Evolutionary conservation across 2,888 invertebrate genomes (phyloP).

Genomic region (Callinectes sapidus): DNA sequence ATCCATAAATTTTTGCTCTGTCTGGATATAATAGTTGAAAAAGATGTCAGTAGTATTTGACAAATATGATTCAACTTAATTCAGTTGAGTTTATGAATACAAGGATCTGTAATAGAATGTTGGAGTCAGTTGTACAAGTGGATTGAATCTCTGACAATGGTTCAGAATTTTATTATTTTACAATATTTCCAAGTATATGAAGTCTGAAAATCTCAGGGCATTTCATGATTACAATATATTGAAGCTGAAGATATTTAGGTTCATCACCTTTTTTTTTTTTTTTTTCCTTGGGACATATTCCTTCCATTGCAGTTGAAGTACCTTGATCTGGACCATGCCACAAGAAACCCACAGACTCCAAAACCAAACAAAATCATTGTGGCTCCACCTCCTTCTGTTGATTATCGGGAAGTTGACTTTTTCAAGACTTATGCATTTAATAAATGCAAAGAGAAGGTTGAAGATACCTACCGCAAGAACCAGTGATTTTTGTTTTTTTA

Average conservation of each 20-base stretch:
- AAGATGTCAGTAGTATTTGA: no score
- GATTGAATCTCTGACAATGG: not conserved
- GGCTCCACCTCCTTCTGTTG: slow-evolving; percentile 77
- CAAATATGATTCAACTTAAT: no score
- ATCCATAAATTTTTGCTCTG: no score
- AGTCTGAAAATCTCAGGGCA: not conserved
- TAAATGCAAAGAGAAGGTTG: slow-evolving; percentile 87
- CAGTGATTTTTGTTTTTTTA: slow-evolving; percentile 45
- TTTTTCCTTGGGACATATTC: slow-evolving; percentile 58
- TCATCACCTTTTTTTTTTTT: not conserved
- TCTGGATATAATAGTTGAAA: no score
- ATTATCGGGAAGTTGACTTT: slow-evolving; percentile 95
- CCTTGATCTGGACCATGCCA: slow-evolving; percentile 69
- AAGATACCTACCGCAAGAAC: slow-evolving; percentile 75
- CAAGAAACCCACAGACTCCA: slow-evolving; percentile 43
- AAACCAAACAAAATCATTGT: slow-evolving; percentile 46
- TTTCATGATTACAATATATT: not conserved
- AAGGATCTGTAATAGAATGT: not conserved
- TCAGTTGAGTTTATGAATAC: not conserved
- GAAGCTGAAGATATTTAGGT: not conserved
- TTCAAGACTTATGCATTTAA: slow-evolving; percentile 95
- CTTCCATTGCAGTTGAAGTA: slow-evolving; percentile 70
- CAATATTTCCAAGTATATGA: not conserved
- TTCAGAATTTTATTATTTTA: not conserved
- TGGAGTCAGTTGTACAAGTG: not conserved